Conservation (phyloP, 2,888 invertebrate genomes). For the Erannis defoliaria region DNA sequence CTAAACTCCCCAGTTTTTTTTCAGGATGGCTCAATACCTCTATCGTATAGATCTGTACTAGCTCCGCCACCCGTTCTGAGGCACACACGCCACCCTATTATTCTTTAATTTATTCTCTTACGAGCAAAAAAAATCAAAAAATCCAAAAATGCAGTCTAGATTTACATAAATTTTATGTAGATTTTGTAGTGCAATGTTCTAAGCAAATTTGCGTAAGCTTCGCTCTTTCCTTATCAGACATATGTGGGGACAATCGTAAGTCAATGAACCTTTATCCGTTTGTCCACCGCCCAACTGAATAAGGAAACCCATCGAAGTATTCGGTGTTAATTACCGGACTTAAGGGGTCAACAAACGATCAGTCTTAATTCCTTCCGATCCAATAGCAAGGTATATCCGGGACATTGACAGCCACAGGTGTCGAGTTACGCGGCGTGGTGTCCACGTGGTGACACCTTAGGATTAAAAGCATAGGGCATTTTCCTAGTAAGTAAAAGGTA, state of each 20-base stretch:
- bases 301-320: conserved; percentile 42
- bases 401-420: conserved; percentile 28
- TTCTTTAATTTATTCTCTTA: too few relatives aligned
- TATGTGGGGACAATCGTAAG: not conserved
- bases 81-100: too few relatives aligned
- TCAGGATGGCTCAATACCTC: too few relatives aligned
- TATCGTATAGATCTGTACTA: too few relatives aligned
- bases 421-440: conserved; percentile 30
- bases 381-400: conserved; percentile 35
- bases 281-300: conserved; percentile 10
- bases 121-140: not conserved
- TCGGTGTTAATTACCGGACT: conserved; percentile 51
- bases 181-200: not conserved
- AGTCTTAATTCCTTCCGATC: conserved; percentile 44
- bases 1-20: too few relatives aligned
- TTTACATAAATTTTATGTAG: not conserved
- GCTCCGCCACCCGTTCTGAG: too few relatives aligned
- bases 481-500: conserved; percentile 9
- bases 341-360: conserved; percentile 45
- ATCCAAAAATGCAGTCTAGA: not conserved
- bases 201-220: not conserved
- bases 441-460: conserved; percentile 15
- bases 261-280: conserved; percentile 23
- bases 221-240: conserved; percentile 12
- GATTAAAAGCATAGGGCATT: not conserved